Evolutionary conservation across 2,888 invertebrate species (phyloP).

Genomic region (Hofmannophila pseudospretella): DNA sequence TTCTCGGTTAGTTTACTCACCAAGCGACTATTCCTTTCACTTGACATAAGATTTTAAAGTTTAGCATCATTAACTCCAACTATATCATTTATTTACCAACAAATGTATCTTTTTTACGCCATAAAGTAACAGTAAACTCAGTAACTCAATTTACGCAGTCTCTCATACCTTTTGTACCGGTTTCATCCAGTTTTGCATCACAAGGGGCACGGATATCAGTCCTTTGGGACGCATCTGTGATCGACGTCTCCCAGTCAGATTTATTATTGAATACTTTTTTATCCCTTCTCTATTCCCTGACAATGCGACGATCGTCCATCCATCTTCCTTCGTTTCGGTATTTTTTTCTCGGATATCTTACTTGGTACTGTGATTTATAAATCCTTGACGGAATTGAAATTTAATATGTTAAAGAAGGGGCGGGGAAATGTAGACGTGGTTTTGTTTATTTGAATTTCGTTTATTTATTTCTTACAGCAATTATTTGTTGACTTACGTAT

Average conservation of each 20-base stretch:
- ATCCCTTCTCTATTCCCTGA: slow-evolving; percentile 25
- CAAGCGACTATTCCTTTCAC: too few species aligned
- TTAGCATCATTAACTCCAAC: too few species aligned
- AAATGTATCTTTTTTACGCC: too few species aligned
- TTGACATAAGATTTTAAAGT: too few species aligned
- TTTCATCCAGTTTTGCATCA: slow-evolving; percentile 34
- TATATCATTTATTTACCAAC: too few species aligned
- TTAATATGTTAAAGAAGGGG: neutral
- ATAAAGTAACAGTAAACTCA: too few species aligned
- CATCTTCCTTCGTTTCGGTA: slow-evolving; percentile 41
- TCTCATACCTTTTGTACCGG: neutral
- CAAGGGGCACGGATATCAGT: slow-evolving; percentile 48
- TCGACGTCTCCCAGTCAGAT: slow-evolving; percentile 57
- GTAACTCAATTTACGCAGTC: neutral
- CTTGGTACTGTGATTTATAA: neutral
- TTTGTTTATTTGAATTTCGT: too few species aligned
- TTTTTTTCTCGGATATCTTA: neutral
- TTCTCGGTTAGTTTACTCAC: too few species aligned
- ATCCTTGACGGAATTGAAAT: neutral
- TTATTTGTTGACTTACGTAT: too few species aligned
- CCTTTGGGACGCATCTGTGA: slow-evolving; percentile 61
- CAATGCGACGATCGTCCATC: slow-evolving; percentile 51
- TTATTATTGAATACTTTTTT: slow-evolving; percentile 69
- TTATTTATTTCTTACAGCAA: too few species aligned
- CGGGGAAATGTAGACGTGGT: too few species aligned